Base-by-base conservation (phyloP, 2,888 invertebrate species). In the Leptopilina syphax region DNA sequence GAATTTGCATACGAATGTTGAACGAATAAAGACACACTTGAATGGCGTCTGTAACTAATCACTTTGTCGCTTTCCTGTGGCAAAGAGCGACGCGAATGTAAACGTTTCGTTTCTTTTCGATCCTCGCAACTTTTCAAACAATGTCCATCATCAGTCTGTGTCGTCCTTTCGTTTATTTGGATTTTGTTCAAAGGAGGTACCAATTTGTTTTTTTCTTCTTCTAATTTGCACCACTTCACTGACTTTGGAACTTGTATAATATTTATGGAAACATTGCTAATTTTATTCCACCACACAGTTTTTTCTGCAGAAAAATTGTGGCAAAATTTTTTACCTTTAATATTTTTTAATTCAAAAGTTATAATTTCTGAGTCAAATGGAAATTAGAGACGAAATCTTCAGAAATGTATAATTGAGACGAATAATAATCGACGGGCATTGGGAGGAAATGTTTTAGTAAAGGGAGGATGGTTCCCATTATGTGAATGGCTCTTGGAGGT, bases 1-100 rank as follows among this genome's bases (percentile, higher is more conserved):
- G 79, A 44, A 90, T 90, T 90, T 87, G 85, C 90, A 90, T 90
- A 90, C 89, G 89, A 90, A 90, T 90, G 87, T 83, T 63, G 60
- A 78, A 70, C 78, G 84, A 81, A 88, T 85, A 88, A 88, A 88
- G 88, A 86, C 86, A 85, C 78, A 80, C 63, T 80, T 77, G 68
- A 79, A 77, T 77, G 79, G 84, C 86, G 87, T 84, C 85, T 86
- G 89, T 89, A 87, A 90, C 89, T 89, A 90, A 89, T 90, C 88
- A 88, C 86, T 86, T 44, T 77, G 76, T 54, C 47, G n/a, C 76
- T 76, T 13, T 76, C 76, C 57, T 73, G 57, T n/a, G 34, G 34
- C 73, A 73, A 73, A 73, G 73, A 73, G 73, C 73, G 73, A 73
- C 73, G 57, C 73, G 34, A 73, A 73, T 73, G 73, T 73, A 73